These are phyloP conservation scores for Callimorpha dominula DNA, from an alignment of 2,888 invertebrate genomes.

Conservation along the genomic window DNA sequence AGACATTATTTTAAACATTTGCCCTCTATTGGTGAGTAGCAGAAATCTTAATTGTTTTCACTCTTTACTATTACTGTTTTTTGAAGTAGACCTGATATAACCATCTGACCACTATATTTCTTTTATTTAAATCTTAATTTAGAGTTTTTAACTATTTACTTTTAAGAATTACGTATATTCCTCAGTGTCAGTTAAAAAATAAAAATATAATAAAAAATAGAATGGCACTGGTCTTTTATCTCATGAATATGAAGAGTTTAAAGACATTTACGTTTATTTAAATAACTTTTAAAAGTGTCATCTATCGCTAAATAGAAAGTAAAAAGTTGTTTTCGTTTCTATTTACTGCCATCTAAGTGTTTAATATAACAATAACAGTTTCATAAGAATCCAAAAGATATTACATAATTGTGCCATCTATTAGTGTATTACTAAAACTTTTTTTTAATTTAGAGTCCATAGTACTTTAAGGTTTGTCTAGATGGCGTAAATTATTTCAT, in stretches of 20 bases:
- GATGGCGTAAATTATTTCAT: background rate
- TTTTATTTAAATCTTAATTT: too few relatives aligned
- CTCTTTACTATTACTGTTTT: background rate
- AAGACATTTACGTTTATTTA: background rate
- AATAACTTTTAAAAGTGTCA: background rate
- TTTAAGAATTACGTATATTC: too few relatives aligned
- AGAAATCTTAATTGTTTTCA: background rate
- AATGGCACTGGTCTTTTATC: too few relatives aligned
- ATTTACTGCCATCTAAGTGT: too few relatives aligned
- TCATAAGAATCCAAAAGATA: background rate
- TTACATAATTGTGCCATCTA: slow-evolving; percentile 15
- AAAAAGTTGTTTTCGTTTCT: background rate
- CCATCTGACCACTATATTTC: too few relatives aligned
- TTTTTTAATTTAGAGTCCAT: too few relatives aligned
- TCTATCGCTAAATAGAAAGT: background rate
- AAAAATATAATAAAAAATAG: too few relatives aligned
- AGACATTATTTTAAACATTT: slow-evolving; percentile 19
- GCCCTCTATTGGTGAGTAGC: slow-evolving; percentile 22
- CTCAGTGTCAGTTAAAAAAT: too few relatives aligned
- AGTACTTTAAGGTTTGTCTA: background rate
- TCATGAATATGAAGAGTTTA: background rate
- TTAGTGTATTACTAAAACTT: background rate
- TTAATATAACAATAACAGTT: background rate
- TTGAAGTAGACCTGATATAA: too few relatives aligned
- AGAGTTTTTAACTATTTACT: too few relatives aligned